These are phyloP conservation scores for Magallana angulata DNA, from an alignment of 1,140 invertebrate genomes.

Conservation along the genomic window DNA sequence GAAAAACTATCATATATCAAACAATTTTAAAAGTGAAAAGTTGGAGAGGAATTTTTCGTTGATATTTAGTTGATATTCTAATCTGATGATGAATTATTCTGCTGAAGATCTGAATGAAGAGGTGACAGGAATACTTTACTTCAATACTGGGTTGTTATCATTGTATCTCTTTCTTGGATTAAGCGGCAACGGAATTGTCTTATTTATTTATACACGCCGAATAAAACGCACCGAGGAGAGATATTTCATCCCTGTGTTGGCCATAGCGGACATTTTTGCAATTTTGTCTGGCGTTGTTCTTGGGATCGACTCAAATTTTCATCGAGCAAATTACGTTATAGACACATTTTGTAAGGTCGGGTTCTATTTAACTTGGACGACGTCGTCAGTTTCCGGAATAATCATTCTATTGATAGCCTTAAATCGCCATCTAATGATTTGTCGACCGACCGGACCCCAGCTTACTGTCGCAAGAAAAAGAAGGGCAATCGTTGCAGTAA, in stretches of 20 bases:
- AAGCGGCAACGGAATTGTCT: background rate
- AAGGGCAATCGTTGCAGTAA: background rate
- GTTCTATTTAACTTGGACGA: slow-evolving; percentile 8
- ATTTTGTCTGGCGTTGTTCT: background rate
- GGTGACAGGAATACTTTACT: background rate
- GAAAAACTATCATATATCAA: too few relatives aligned
- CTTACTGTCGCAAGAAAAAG: background rate
- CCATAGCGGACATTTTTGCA: slow-evolving; percentile 17
- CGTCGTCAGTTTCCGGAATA: background rate
- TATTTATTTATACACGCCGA: background rate
- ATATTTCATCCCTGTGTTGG: slow-evolving; percentile 33
- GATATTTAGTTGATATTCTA: too few relatives aligned
- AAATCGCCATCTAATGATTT: slow-evolving; percentile 3
- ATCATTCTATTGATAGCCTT: slow-evolving; percentile 3
- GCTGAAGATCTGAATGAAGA: background rate
- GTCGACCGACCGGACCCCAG: background rate
- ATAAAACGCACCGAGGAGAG: background rate
- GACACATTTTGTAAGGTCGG: slow-evolving; percentile 28
- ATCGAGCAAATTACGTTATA: background rate
- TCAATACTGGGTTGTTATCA: background rate
- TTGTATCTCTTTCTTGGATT: slow-evolving; percentile 12
- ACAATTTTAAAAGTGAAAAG: too few relatives aligned
- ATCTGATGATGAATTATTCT: background rate
- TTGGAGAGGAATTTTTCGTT: too few relatives aligned
- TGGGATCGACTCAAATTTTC: background rate